These are phyloP conservation scores for Acipenser ruthenus DNA, from an alignment of 2,797 vertebrate genomes.

Conservation along the genomic window DNA sequence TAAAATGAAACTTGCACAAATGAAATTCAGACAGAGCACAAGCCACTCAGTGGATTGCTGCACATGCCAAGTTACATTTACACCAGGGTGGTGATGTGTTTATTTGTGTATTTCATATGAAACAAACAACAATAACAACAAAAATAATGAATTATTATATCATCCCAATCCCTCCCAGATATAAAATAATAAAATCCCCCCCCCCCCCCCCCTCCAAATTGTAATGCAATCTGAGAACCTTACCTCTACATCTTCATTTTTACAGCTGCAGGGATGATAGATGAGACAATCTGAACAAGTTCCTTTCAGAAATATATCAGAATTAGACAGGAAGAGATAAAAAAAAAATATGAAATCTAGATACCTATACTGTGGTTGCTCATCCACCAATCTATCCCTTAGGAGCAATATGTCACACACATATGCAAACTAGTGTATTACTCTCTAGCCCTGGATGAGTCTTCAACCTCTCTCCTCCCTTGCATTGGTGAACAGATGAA, in stretches of 20 bases:
- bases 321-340: constrained; percentile 55
- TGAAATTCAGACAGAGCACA: no score
- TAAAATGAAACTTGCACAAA: no score
- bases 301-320: constrained; percentile 66
- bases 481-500: no score
- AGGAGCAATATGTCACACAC: constrained; percentile 53
- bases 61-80: no score
- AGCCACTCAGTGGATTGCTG: no score
- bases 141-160: no score
- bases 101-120: no score
- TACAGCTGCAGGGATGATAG: constrained; percentile 59
- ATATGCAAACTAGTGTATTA: constrained; percentile 53
- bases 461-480: neutral
- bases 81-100: no score
- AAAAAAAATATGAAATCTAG: constrained; percentile 36
- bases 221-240: constrained; percentile 38
- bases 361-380: constrained; percentile 35
- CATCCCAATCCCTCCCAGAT: no score
- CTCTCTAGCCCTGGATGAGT: constrained; percentile 13
- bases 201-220: constrained; percentile 50
- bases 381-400: constrained; percentile 45
- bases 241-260: constrained; percentile 49
- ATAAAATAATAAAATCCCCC: constrained; percentile 16
- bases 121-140: no score
- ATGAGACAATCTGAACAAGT: constrained; percentile 67